Percentiles rank a stretch among this genome's conserved stretches.
Conservation (phyloP, 2,888 invertebrate species). For the Ectobius pallidus region DNA sequence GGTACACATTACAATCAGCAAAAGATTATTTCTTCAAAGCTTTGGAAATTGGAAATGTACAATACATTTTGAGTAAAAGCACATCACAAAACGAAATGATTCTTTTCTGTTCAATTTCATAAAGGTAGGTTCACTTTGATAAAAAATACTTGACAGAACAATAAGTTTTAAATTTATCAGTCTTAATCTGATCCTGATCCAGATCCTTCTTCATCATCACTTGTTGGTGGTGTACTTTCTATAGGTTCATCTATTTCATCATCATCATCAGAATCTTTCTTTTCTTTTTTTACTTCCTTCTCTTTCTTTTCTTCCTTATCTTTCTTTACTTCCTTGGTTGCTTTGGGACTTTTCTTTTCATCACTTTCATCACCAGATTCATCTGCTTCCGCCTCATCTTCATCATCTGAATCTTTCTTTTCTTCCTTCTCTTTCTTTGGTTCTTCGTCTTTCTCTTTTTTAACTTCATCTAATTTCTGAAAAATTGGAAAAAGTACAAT, state of each 20-base stretch:
- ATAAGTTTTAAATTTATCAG: too few species aligned
- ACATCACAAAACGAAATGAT: too few species aligned
- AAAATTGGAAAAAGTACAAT: slow-evolving; percentile 7
- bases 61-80: too few species aligned
- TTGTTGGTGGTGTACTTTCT: slow-evolving; percentile 54
- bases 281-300: slow-evolving; percentile 48
- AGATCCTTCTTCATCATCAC: slow-evolving; percentile 51
- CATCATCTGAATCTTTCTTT: slow-evolving; percentile 48
- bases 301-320: too few species aligned
- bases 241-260: slow-evolving; percentile 49
- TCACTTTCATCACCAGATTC: slow-evolving; percentile 45
- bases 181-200: slow-evolving; percentile 35
- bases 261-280: slow-evolving; percentile 50
- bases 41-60: too few species aligned
- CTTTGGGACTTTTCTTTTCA: not conserved
- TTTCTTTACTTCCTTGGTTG: slow-evolving; percentile 51
- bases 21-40: too few species aligned
- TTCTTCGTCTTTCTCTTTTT: slow-evolving; percentile 50
- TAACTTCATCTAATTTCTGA: slow-evolving; percentile 19
- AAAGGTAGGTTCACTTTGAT: too few species aligned
- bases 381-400: slow-evolving; percentile 48
- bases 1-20: too few species aligned
- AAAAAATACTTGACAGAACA: too few species aligned
- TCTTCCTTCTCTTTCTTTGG: slow-evolving; percentile 32
- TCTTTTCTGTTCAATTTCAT: too few species aligned